phyloP scores from a whole-genome alignment of 2,113 vertebrate species.

The Narcine bancroftii region DNA sequence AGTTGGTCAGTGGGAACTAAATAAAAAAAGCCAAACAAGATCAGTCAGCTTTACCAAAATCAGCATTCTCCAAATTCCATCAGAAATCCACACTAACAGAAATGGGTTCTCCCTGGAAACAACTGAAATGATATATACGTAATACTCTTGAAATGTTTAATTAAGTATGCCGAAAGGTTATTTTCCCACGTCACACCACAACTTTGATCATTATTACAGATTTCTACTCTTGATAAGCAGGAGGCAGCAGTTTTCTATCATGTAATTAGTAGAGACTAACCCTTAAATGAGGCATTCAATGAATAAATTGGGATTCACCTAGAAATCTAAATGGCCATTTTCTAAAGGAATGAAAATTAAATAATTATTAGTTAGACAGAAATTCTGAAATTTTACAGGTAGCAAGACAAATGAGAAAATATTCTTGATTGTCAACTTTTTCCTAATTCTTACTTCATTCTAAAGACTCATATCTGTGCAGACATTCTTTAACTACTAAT shows the following conservation, averaged over 20 bases:
- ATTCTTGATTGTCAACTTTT: background rate
- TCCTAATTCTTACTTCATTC: background rate
- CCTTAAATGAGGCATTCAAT: background rate
- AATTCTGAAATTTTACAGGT: background rate
- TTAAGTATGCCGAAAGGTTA: conserved; percentile 13
- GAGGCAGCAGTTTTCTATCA: conserved; percentile 19
- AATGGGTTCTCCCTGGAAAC: conserved; percentile 29
- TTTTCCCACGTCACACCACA: conserved; percentile 24
- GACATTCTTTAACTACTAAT: background rate
- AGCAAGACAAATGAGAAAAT: background rate
- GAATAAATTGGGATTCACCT: conserved; percentile 22
- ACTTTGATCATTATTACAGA: conserved; percentile 36
- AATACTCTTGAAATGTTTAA: conserved; percentile 36
- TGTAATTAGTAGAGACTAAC: background rate
- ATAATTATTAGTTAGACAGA: background rate
- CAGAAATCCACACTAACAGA: conserved; percentile 31
- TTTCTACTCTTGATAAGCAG: conserved; percentile 5
- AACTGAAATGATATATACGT: conserved; percentile 8
- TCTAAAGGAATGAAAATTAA: background rate
- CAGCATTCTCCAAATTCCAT: conserved; percentile 35
- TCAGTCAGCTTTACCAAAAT: conserved; percentile 37
- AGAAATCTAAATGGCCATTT: background rate
- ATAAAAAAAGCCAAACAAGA: conserved; percentile 25
- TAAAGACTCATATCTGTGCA: background rate
- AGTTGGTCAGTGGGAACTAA: conserved; percentile 34